Evolutionary conservation across 2,113 vertebrate genomes (phyloP).

Genomic region (Solea senegalensis): DNA sequence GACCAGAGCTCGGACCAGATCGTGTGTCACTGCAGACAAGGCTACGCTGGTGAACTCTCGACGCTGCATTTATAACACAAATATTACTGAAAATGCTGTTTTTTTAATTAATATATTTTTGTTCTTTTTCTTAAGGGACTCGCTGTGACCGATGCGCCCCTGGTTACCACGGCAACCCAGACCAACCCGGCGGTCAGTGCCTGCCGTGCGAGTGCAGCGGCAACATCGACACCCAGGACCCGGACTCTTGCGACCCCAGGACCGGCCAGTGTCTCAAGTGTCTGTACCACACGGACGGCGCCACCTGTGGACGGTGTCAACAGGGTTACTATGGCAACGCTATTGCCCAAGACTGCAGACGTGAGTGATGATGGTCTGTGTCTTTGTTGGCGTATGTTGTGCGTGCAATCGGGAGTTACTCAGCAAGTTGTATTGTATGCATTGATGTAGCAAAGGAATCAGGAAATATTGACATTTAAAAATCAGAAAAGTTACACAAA

Average conservation of each 20-base stretch:
- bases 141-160: conserved; percentile 87
- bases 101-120: background rate
- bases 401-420: too few species aligned
- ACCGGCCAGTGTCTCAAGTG: conserved; percentile 86
- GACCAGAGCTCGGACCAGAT: conserved; percentile 81
- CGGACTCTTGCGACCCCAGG: conserved; percentile 82
- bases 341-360: conserved; percentile 83
- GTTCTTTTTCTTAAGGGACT: conserved; percentile 67
- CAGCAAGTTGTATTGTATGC: too few species aligned
- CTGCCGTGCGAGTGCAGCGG: conserved; percentile 86
- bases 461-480: too few species aligned
- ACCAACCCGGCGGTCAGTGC: conserved; percentile 76
- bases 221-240: conserved; percentile 85
- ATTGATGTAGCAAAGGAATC: too few species aligned
- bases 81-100: too few species aligned
- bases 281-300: conserved; percentile 83
- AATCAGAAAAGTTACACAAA: too few species aligned
- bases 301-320: conserved; percentile 80
- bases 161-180: conserved; percentile 84
- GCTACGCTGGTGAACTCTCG: conserved; percentile 82
- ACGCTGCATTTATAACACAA: too few species aligned
- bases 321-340: conserved; percentile 86
- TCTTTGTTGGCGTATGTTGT: background rate
- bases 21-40: conserved; percentile 83
- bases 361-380: conserved; percentile 72